Evolutionary conservation across 2,797 vertebrate genomes (phyloP).

Genomic region (Astyanax mexicanus): DNA sequence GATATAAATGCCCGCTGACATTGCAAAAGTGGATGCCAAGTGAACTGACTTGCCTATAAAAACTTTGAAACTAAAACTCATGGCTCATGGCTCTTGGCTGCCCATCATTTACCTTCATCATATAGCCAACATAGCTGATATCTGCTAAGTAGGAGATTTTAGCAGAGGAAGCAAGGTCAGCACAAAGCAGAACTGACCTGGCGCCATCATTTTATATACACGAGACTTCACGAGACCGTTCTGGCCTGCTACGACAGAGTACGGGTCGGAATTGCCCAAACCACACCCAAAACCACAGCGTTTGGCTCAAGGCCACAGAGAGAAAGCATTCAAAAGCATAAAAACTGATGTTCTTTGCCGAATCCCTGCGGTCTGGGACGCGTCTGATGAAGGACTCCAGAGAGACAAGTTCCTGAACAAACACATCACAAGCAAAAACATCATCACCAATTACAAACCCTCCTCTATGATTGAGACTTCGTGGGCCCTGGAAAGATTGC

Average conservation of each 20-base stretch:
- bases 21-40: too few species aligned
- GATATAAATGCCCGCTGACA: too few species aligned
- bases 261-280: constrained; percentile 10
- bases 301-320: constrained; percentile 22
- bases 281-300: constrained; percentile 30
- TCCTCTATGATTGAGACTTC: constrained; percentile 62
- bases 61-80: too few species aligned
- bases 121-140: background rate
- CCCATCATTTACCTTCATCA: background rate
- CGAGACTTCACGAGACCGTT: background rate
- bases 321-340: constrained; percentile 1
- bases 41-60: too few species aligned
- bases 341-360: constrained; percentile 28
- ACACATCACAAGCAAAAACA: constrained; percentile 47
- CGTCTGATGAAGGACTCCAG: constrained; percentile 45
- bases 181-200: constrained; percentile 5
- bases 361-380: constrained; percentile 47
- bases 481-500: constrained; percentile 33
- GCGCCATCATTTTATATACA: background rate
- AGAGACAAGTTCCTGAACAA: constrained; percentile 54
- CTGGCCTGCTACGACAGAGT: constrained; percentile 7
- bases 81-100: background rate
- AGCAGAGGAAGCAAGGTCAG: background rate
- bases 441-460: constrained; percentile 63
- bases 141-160: background rate